A percentile compares a stretch with the other conserved stretches of the same genome.
Evolutionary conservation across 2,888 invertebrate genomes (phyloP).

Genomic region (Chromoteleia sp.): DNA sequence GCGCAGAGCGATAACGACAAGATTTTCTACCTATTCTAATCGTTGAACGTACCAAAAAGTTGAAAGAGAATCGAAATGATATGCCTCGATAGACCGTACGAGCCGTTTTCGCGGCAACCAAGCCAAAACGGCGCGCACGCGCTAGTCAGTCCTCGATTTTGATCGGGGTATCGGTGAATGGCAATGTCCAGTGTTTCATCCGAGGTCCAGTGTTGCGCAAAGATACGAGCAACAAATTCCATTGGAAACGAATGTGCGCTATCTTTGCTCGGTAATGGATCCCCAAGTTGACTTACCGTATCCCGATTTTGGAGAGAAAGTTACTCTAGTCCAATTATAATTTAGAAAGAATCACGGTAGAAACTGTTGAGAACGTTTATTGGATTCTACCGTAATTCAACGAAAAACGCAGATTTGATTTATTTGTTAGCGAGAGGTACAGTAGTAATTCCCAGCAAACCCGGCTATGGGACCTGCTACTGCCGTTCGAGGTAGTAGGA

Average conservation of each 20-base stretch:
- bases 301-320: not conserved
- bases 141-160: slow-evolving; percentile 30
- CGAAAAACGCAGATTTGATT: not conserved
- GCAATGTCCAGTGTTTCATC: not conserved
- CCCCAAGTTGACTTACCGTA: not conserved
- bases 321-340: slow-evolving; percentile 28
- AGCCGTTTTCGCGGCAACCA: not conserved
- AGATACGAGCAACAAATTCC: too few relatives aligned
- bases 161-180: not conserved
- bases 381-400: too few relatives aligned
- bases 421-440: too few relatives aligned
- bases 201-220: too few relatives aligned
- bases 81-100: slow-evolving; percentile 32
- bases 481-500: too few relatives aligned
- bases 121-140: slow-evolving; percentile 15
- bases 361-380: too few relatives aligned
- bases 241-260: too few relatives aligned
- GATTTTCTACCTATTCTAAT: slow-evolving; percentile 46
- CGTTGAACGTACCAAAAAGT: slow-evolving; percentile 38
- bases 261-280: too few relatives aligned
- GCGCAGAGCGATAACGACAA: slow-evolving; percentile 19
- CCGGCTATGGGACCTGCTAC: too few relatives aligned
- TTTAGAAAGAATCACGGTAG: slow-evolving; percentile 1
- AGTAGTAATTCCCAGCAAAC: too few relatives aligned
- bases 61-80: not conserved